Evolutionary conservation across 2,113 vertebrate genomes (phyloP).

Genomic region (Cricetomys ansorgei): DNA sequence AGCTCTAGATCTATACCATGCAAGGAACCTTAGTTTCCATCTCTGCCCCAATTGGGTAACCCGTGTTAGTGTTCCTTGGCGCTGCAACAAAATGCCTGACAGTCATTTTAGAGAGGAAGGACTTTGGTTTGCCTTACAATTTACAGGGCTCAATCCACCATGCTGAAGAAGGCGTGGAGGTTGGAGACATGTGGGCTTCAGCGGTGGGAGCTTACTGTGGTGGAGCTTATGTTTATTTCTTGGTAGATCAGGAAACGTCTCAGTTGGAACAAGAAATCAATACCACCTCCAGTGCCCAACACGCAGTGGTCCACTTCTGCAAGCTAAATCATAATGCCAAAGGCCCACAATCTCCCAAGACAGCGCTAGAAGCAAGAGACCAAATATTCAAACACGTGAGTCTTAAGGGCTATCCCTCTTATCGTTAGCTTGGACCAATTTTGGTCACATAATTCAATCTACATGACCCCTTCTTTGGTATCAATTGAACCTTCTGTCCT

Average conservation of each 20-base stretch:
- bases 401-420: neutral
- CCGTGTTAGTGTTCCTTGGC: neutral
- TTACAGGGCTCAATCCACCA: neutral
- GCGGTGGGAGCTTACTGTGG: neutral
- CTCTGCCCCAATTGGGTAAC: rapidly evolving
- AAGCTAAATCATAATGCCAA: neutral
- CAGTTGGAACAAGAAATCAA: neutral
- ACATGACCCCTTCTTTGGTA: neutral
- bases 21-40: neutral
- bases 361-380: neutral
- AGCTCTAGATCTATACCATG: neutral
- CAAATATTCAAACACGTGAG: neutral
- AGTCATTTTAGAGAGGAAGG: neutral
- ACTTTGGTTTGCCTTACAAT: neutral
- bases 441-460: neutral
- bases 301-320: neutral
- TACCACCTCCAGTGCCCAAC: neutral
- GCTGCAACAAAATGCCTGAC: neutral
- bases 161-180: neutral
- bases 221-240: no score
- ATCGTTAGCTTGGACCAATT: neutral
- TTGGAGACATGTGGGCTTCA: neutral
- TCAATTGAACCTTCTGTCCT: neutral
- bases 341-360: neutral
- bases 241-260: neutral